phyloP scores from a whole-genome alignment of 2,113 vertebrate species.

The Neomonachus schauinslandi region DNA sequence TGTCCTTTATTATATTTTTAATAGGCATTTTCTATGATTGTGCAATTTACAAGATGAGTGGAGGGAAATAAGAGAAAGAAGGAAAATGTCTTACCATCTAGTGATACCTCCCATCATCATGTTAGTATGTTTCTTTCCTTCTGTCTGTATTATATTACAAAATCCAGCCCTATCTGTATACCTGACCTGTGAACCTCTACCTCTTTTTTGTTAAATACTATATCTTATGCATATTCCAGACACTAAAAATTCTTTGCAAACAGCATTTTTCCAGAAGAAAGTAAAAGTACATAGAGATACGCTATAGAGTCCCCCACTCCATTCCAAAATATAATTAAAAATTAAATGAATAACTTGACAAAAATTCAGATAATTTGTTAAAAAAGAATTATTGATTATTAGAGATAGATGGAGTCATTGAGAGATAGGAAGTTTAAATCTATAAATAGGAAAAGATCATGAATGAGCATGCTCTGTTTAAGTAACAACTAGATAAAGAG shows the following conservation, averaged over 20 bases:
- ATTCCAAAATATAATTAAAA: conserved; percentile 6
- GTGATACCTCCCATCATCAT: background rate
- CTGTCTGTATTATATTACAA: background rate
- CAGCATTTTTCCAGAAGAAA: background rate
- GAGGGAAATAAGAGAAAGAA: background rate
- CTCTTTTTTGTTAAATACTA: background rate
- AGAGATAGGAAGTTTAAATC: background rate
- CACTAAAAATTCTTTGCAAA: background rate
- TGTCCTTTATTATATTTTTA: background rate
- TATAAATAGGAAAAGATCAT: background rate
- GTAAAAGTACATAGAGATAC: background rate
- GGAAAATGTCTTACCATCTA: background rate
- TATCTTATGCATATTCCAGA: background rate
- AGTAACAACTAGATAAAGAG: background rate
- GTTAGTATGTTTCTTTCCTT: background rate
- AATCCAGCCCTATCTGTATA: background rate
- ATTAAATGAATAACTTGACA: background rate
- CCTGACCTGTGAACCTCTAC: background rate
- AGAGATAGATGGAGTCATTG: background rate
- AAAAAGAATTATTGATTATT: background rate
- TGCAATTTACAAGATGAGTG: background rate
- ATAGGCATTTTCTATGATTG: background rate
- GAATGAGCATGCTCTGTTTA: background rate
- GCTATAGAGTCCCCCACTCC: background rate
- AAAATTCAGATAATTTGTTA: background rate